Percentiles rank a stretch among this genome's conserved stretches.
Evolutionary conservation across 2,888 invertebrate species (phyloP).

Genomic region (Monopis laevigella): DNA sequence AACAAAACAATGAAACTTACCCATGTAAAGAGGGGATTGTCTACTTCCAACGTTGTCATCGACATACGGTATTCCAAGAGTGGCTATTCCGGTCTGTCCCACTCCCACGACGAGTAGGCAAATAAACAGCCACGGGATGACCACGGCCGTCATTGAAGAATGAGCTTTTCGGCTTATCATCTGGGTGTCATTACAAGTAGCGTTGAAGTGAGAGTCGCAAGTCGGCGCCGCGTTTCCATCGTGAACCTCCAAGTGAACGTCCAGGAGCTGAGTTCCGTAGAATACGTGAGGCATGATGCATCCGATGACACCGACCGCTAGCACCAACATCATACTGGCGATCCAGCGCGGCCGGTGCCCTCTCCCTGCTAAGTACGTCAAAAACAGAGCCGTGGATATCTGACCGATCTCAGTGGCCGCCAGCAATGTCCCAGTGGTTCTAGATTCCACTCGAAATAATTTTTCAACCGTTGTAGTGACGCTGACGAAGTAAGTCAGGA

Average conservation of each 20-base stretch:
- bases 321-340: constrained; percentile 90
- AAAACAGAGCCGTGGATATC: constrained; percentile 86
- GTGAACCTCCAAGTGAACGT: constrained; percentile 43
- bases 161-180: constrained; percentile 74
- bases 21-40: constrained; percentile 92
- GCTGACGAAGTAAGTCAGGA: constrained; percentile 93
- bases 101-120: constrained; percentile 89
- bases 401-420: constrained; percentile 94
- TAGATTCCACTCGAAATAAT: constrained; percentile 90
- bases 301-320: constrained; percentile 85
- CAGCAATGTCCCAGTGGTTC: constrained; percentile 88
- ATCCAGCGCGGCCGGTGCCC: constrained; percentile 95
- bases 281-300: constrained; percentile 90
- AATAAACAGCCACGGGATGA: constrained; percentile 87
- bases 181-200: constrained; percentile 69
- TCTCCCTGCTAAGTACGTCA: constrained; percentile 91
- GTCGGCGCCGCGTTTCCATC: constrained; percentile 41
- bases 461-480: constrained; percentile 94
- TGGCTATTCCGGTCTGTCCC: constrained; percentile 92
- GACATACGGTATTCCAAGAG: constrained; percentile 92
- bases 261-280: constrained; percentile 79
- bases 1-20: constrained; percentile 58
- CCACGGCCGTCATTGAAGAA: constrained; percentile 80
- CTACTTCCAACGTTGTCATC: constrained; percentile 93
- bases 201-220: constrained; percentile 31